Base-by-base conservation (phyloP, 1,140 invertebrate species). In the Drosophila lacteicornis region DNA sequence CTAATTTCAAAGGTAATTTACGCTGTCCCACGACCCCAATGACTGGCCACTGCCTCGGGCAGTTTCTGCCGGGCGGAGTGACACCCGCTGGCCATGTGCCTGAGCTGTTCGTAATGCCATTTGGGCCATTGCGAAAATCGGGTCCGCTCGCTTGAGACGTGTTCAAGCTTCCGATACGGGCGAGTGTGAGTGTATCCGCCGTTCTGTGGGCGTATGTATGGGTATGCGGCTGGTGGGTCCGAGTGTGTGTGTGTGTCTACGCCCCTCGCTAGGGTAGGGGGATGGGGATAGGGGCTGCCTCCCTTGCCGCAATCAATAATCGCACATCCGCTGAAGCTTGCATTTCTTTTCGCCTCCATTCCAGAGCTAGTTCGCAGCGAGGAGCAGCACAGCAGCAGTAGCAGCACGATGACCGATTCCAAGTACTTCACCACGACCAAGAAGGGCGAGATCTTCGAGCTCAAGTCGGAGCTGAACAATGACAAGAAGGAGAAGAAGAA, bases 371-470 rank as follows among this genome's bases (percentile, higher is more conserved):
- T 67, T 30, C 57, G 40, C 22, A 67, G 60, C 60, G 49, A 62
- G 60, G 43, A 47, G 59, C 66, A 70, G 27, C 27, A 60, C 30
- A 66, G 40, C 40, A 58, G 40, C 50, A 68, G 33, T 30, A 50
- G 47, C 47, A 53, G 50, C 38, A 91, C 68, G 63, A 99, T 99
- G 99, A 99, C 99, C 47, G 99, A 99, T 94, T 99, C 99, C 47
- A 99, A 99, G 93, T 99, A 99, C 94, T 99, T 99, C 92, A 99
- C 99, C 8, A 99, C 99, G 70, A 99, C 99, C 65, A 99, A 99
- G 94, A 99, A 99, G 93, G 99, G 98, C 87, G 98, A 99, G 94
- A 99, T 99, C 91, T 99, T 99, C 94, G 98, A 99, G 94, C 94
- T 99, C 42, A 99, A 99, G 94, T 99, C 98, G 47, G 99, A 99